Evolutionary conservation across 2,888 invertebrate genomes (phyloP).

Genomic region (Torymus aiolomorphi): DNA sequence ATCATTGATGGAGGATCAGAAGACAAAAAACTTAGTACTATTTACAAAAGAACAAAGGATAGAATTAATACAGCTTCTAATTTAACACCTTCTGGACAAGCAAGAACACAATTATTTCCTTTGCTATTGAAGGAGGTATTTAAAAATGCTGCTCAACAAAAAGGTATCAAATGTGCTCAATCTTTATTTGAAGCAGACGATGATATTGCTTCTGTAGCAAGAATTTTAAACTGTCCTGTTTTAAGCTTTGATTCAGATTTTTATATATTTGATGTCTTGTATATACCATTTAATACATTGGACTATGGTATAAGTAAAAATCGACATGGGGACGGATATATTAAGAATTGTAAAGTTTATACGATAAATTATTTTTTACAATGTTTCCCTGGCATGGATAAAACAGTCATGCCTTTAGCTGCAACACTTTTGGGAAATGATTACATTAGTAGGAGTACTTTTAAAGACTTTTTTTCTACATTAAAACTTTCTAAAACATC

Average conservation of each 20-base stretch:
- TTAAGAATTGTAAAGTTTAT: conserved; percentile 84
- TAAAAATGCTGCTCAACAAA: conserved; percentile 81
- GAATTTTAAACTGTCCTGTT: conserved; percentile 88
- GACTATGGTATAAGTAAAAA: conserved; percentile 75
- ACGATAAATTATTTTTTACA: conserved; percentile 82
- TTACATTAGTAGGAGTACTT: conserved; percentile 83
- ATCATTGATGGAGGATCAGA: conserved; percentile 90
- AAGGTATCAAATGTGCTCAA: conserved; percentile 82
- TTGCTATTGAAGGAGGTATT: conserved; percentile 86
- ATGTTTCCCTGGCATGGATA: conserved; percentile 81
- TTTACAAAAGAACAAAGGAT: conserved; percentile 78
- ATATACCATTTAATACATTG: conserved; percentile 86
- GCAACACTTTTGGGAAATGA: conserved; percentile 94
- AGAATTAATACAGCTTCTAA: conserved; percentile 79
- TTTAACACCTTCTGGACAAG: conserved; percentile 78
- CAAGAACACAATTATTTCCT: conserved; percentile 82
- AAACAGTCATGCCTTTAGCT: conserved; percentile 84
- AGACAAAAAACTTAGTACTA: conserved; percentile 83
- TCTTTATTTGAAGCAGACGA: conserved; percentile 94
- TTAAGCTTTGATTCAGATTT: conserved; percentile 96
- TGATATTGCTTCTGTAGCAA: conserved; percentile 89
- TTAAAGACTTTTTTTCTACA: conserved; percentile 83
- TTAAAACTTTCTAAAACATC: conserved; percentile 78
- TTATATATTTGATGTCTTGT: conserved; percentile 89
- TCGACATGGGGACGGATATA: conserved; percentile 68